These are phyloP conservation scores for Desmodus rotundus DNA, from an alignment of 2,113 vertebrate species.

Conservation along the genomic window DNA sequence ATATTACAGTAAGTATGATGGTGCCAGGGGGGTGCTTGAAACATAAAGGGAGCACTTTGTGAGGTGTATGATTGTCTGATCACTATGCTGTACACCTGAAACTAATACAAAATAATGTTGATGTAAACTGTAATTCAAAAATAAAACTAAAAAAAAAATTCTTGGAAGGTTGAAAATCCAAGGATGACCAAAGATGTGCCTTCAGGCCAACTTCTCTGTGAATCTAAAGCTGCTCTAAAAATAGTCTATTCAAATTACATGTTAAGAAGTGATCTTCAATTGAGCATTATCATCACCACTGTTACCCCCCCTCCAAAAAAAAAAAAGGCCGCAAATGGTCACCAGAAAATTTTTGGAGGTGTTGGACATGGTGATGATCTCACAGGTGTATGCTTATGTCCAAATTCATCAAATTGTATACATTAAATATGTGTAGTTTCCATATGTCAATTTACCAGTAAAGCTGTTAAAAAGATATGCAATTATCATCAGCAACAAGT, in stretches of 20 bases:
- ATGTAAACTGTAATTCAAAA: background rate
- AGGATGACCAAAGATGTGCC: background rate
- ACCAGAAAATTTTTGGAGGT: background rate
- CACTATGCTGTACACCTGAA: background rate
- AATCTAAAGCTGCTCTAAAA: background rate
- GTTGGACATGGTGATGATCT: background rate
- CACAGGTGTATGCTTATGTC: background rate
- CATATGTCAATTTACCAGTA: background rate
- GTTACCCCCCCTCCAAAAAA: fast-evolving
- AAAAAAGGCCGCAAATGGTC: background rate
- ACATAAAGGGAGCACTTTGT: no score
- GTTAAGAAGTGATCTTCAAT: background rate
- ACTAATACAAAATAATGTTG: background rate
- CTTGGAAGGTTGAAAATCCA: background rate
- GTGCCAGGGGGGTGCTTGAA: no score
- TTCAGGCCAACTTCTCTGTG: background rate
- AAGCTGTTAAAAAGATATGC: background rate
- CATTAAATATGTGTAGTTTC: background rate
- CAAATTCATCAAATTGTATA: background rate
- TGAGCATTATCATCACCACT: background rate
- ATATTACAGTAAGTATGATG: no score
- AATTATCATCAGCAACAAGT: background rate
- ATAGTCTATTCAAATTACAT: background rate
- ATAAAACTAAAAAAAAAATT: background rate
- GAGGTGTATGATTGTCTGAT: no score